Evolutionary conservation across 2,888 invertebrate genomes (phyloP), one percentile per base, ranked within the genome.

Genomic region (Antitype chi): DNA sequence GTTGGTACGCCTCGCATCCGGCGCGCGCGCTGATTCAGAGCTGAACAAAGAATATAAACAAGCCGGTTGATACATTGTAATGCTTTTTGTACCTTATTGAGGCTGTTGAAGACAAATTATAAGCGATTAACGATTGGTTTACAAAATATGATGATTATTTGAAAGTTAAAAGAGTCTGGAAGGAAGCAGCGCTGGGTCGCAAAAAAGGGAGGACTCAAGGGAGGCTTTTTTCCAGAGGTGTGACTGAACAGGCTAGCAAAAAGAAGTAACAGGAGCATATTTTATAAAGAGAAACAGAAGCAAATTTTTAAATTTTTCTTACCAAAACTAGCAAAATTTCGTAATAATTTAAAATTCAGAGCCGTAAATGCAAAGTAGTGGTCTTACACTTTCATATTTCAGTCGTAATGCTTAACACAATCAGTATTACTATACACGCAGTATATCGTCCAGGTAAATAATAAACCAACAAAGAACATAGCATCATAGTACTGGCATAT

Each of bases 21-120:
- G 82, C 75, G 83, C 82, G 76, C 63, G 76, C 63, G 78, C 83
- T 90, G 86, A 90, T 84, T 90, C 90, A 90, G 79, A 64, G 63
- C 74, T 66, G 82, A 85, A 90, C 91, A 90, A 90, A 89, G 87
- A 85, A 70, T 81, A 81, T 72, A 68, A 75, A 79, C 73, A 81
- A 74, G 63, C 53, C 57, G 25, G 53, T 55, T 84, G 68, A 71
- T 74, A 71, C 74, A 85, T 78, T 77, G 78, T 84, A 64, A 60
- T 74, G 49, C 63, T 72, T 82, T 83, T 74, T 78, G 78, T 59
- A 59, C 49, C 28, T 78, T 53, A 73, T 72, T 43, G 55, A 71
- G 47, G 53, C 28, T n/a, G 49, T 59, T 70, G n/a, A 64, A 57
- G 68, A 74, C 78, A 74, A 74, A 49, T 78, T 60, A 85, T 69